Conservation (phyloP, 2,888 invertebrate species). For the Sialis fuliginosa region DNA sequence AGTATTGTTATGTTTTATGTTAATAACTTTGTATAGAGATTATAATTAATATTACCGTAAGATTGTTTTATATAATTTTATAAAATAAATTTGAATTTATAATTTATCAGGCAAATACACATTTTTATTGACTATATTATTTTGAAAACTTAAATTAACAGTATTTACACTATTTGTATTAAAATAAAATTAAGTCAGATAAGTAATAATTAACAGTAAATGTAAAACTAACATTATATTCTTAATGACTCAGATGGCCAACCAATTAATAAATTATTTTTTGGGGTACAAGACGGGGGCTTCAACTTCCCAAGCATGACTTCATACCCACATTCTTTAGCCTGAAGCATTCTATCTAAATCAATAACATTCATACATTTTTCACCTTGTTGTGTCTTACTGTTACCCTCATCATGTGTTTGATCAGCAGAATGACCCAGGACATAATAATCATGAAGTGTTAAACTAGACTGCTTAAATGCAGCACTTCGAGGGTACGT, state of each 20-base stretch:
- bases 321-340: slow-evolving; percentile 56
- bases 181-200: too few species aligned
- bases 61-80: not conserved
- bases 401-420: slow-evolving; percentile 58
- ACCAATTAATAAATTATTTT: slow-evolving; percentile 75
- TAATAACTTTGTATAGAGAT: too few species aligned
- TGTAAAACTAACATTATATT: too few species aligned
- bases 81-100: not conserved
- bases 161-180: not conserved
- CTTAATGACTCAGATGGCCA: slow-evolving; percentile 16
- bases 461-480: slow-evolving; percentile 28
- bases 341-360: slow-evolving; percentile 61
- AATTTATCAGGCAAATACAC: not conserved
- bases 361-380: slow-evolving; percentile 80
- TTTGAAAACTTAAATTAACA: not conserved
- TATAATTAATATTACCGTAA: too few species aligned
- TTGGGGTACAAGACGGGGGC: slow-evolving; percentile 75
- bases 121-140: not conserved
- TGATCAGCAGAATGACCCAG: slow-evolving; percentile 87
- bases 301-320: slow-evolving; percentile 59
- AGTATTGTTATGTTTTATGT: too few species aligned
- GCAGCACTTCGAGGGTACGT: slow-evolving; percentile 64
- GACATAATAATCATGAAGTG: slow-evolving; percentile 48
- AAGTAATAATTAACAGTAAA: too few species aligned
- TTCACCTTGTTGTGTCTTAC: slow-evolving; percentile 56